phyloP scores from a whole-genome alignment of 2,797 vertebrate species.

The Scolopax bukidnonensis region DNA sequence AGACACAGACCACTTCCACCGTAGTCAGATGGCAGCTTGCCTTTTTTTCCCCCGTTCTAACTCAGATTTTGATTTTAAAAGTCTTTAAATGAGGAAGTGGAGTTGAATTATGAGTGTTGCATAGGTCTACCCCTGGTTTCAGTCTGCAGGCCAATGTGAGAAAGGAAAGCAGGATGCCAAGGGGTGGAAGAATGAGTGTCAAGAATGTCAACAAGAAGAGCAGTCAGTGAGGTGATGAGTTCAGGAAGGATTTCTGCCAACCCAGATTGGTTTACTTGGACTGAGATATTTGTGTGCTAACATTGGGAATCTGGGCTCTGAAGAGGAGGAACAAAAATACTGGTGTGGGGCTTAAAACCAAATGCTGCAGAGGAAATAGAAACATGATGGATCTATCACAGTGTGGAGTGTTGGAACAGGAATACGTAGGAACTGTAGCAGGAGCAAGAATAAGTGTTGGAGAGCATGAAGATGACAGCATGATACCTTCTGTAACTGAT shows the following conservation, averaged over 20 bases:
- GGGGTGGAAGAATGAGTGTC: background rate
- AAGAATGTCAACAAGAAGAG: background rate
- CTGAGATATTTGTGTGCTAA: background rate
- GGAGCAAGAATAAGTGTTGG: background rate
- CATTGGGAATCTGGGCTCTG: background rate
- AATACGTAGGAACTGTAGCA: no score
- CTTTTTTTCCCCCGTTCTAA: background rate
- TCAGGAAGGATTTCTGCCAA: background rate
- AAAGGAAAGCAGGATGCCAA: background rate
- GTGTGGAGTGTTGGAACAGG: no score
- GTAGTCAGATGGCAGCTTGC: background rate
- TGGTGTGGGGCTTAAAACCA: background rate
- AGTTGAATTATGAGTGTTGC: background rate
- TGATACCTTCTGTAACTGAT: background rate
- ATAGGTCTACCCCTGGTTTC: background rate
- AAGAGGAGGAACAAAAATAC: background rate
- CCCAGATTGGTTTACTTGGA: background rate
- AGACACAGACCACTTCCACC: background rate
- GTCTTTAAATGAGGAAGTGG: background rate
- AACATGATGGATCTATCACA: rapidly evolving
- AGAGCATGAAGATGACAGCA: background rate
- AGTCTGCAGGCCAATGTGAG: background rate
- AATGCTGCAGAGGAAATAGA: background rate
- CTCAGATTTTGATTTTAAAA: background rate
- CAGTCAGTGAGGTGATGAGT: background rate